Conservation (phyloP, 2,888 invertebrate species). For the Amblyjoppa fuscipennis region DNA sequence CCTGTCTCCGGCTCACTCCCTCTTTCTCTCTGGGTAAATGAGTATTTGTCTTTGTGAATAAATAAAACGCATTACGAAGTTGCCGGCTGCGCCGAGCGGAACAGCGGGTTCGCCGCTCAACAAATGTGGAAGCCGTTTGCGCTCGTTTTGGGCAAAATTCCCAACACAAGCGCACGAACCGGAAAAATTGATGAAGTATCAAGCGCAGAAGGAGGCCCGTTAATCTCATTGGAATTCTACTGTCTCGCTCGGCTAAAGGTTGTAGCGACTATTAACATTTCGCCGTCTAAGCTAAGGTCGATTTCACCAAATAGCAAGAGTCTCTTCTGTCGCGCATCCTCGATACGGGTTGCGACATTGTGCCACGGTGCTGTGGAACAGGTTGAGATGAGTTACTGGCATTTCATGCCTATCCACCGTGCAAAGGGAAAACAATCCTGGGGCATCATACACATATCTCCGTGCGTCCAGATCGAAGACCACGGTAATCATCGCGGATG, state of each 20-base stretch:
- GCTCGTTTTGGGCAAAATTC: neutral
- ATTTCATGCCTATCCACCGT: slow-evolving; percentile 21
- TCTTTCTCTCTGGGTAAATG: slow-evolving; percentile 74
- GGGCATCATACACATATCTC: neutral
- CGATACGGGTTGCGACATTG: neutral
- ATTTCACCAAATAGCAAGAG: slow-evolving; percentile 17
- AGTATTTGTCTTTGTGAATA: slow-evolving; percentile 85
- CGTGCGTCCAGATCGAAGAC: neutral
- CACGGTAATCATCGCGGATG: neutral
- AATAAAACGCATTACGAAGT: slow-evolving; percentile 84
- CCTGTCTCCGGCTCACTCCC: neutral
- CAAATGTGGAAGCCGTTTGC: slow-evolving; percentile 13
- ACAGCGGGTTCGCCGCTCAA: slow-evolving; percentile 6
- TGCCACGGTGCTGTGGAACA: neutral
- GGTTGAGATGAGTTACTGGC: neutral
- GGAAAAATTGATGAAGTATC: slow-evolving; percentile 13
- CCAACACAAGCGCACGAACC: neutral
- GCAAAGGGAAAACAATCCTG: neutral
- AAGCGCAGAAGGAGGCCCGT: neutral
- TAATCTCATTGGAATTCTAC: neutral
- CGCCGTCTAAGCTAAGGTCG: neutral
- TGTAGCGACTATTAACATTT: slow-evolving; percentile 38
- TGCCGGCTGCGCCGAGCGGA: slow-evolving; percentile 64
- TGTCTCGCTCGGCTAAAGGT: slow-evolving; percentile 25
- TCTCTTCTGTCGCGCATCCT: neutral